Percentiles rank a stretch among this genome's conserved stretches.
Evolutionary conservation across 2,888 invertebrate genomes (phyloP).

Genomic region (Drosophila nr. perissopoda): DNA sequence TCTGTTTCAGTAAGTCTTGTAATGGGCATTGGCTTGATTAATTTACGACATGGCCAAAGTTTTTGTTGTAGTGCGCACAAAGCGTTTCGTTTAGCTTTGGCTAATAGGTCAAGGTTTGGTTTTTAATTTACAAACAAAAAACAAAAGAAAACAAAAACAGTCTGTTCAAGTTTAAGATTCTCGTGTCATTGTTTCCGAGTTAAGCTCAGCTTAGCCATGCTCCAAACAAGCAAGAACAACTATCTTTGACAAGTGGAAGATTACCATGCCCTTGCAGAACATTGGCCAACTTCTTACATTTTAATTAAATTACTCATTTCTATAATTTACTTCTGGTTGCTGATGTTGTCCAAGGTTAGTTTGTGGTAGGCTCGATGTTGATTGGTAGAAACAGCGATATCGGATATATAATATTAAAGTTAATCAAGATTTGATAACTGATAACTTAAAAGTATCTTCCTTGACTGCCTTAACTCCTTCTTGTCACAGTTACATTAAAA

Average conservation of each 20-base stretch:
- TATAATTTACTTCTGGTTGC: background rate
- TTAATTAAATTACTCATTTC: background rate
- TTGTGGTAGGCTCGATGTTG: background rate
- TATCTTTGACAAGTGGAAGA: background rate
- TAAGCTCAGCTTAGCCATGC: conserved; percentile 14
- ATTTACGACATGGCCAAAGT: conserved; percentile 70
- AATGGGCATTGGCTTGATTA: conserved; percentile 66
- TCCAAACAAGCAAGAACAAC: background rate
- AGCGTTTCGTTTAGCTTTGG: conserved; percentile 60
- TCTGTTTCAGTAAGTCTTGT: conserved; percentile 60
- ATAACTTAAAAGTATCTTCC: background rate
- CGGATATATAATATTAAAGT: background rate
- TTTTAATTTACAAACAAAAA: conserved; percentile 5
- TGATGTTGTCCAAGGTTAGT: background rate
- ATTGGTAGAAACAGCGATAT: background rate
- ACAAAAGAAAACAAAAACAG: background rate
- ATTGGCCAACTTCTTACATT: background rate
- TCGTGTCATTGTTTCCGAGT: conserved; percentile 23
- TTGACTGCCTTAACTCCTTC: background rate
- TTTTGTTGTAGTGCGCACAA: conserved; percentile 44
- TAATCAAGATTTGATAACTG: background rate
- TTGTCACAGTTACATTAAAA: background rate
- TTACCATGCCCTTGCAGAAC: background rate
- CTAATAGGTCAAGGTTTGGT: conserved; percentile 70
- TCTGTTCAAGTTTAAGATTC: conserved; percentile 28